Evolutionary conservation across 2,113 vertebrate species (phyloP), one percentile per base, ranked within the genome.

Genomic region (Chitala chitala): DNA sequence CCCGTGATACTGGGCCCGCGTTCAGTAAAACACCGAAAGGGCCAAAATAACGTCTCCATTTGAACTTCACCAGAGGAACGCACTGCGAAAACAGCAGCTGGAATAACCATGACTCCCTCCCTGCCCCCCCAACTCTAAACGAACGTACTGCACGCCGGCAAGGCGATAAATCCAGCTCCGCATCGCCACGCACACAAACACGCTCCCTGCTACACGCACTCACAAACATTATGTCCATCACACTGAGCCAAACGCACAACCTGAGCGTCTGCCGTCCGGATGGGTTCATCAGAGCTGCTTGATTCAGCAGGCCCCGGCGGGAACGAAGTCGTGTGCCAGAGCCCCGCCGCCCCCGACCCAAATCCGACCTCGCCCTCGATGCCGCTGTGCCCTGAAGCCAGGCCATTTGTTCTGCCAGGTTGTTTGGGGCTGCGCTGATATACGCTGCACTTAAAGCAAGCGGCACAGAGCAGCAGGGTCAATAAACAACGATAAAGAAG

Each of bases 41-140:
- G 56, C 26, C 72, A 38, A 73, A 77, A 38, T 38, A 66, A 7
- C 22, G 51, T 51, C 76, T 29, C 10, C 65, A 72, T 73, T 69
- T 54, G 73, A 74, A 54, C 58, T 22, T 48, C 38, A 29, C 48
- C 17, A 13, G 24, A 63, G 65, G 46, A 71, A 58, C 31, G n/a
- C n/a, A n/a, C n/a, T n/a, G n/a, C n/a, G n/a, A n/a, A n/a, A 31
- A 66, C 42, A 40, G 68, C 64, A 69, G 26, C 13, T 8, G 38
- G 64, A 20, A 3, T 63, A 26, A n/a, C n/a, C n/a, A 63, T 1
- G 33, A 63, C 31, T 33, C 31, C 73, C 48, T 9, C 59, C 9
- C 10, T 22, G 31, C 31, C 73, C 48, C 13, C 59, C 9, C 10
- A 13, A 61, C n/a, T 5, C 42, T 7, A 33, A n/a, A 24, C 29